phyloP scores from a whole-genome alignment of 2,113 vertebrate genomes.

The Neotragus moschatus region DNA sequence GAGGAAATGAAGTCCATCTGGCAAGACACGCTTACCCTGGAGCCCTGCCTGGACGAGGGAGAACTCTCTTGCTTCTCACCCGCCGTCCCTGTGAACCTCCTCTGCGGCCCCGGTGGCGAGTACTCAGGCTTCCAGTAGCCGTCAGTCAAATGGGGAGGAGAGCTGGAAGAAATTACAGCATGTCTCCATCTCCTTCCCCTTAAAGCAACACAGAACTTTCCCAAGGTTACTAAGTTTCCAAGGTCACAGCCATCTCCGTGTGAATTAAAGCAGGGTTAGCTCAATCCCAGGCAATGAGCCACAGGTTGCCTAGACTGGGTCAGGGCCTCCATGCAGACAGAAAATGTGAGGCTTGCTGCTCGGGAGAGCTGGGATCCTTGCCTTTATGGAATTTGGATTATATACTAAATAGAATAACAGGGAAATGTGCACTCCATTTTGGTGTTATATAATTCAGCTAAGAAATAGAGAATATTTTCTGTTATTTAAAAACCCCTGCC shows the following conservation, averaged over 20 bases:
- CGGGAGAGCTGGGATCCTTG: neutral
- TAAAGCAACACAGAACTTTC: neutral
- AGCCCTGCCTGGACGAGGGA: neutral
- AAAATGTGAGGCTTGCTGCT: neutral
- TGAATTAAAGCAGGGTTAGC: neutral
- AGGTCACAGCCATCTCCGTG: neutral
- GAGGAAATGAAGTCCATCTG: slow-evolving; percentile 4
- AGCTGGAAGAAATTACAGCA: neutral
- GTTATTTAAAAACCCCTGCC: neutral
- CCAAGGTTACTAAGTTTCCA: neutral
- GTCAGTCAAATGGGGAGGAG: neutral
- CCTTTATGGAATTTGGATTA: neutral
- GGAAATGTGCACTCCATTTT: neutral
- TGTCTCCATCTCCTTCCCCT: neutral
- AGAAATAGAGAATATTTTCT: neutral
- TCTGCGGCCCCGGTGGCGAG: neutral
- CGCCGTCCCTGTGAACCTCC: neutral
- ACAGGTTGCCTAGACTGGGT: neutral
- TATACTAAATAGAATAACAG: neutral
- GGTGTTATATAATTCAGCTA: neutral
- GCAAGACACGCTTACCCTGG: neutral
- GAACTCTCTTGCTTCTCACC: neutral
- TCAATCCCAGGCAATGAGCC: neutral
- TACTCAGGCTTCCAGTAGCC: neutral
- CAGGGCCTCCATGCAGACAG: neutral